phyloP scores from a whole-genome alignment of 2,113 vertebrate genomes.

The Dascyllus trimaculatus region DNA sequence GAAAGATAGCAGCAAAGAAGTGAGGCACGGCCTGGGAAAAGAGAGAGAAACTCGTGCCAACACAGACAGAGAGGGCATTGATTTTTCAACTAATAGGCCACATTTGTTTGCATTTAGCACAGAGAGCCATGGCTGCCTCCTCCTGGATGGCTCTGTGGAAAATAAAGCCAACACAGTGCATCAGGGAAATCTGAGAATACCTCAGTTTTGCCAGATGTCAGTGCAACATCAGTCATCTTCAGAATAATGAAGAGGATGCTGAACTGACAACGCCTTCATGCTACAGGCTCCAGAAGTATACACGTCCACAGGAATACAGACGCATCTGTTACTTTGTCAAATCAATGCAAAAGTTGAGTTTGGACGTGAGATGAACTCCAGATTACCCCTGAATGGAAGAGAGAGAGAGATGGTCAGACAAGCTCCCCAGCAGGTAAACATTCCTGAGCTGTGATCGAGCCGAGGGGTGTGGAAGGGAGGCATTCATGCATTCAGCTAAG shows the following conservation, averaged over 20 bases:
- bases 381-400: conserved; percentile 12
- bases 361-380: conserved; percentile 28
- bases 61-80: neutral
- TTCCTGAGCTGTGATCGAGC: conserved; percentile 29
- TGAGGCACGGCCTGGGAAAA: too few relatives aligned
- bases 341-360: conserved; percentile 26
- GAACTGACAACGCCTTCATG: neutral
- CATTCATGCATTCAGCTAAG: conserved; percentile 19
- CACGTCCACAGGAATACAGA: neutral
- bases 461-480: neutral
- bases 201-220: neutral
- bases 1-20: too few relatives aligned
- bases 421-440: conserved; percentile 32
- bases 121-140: neutral
- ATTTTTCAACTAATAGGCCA: too few relatives aligned
- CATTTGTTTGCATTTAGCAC: too few relatives aligned
- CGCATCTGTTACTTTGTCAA: conserved; percentile 2
- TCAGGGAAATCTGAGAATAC: neutral
- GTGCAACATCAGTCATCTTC: too few relatives aligned
- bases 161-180: neutral
- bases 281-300: neutral
- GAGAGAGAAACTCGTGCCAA: neutral
- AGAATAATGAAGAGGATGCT: neutral
- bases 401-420: conserved; percentile 23
- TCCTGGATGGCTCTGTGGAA: neutral